A percentile compares a stretch with the other conserved stretches of the same genome.
These are phyloP conservation scores for Limnephilus rhombicus DNA, from an alignment of 2,888 invertebrate genomes.

Conservation along the genomic window DNA sequence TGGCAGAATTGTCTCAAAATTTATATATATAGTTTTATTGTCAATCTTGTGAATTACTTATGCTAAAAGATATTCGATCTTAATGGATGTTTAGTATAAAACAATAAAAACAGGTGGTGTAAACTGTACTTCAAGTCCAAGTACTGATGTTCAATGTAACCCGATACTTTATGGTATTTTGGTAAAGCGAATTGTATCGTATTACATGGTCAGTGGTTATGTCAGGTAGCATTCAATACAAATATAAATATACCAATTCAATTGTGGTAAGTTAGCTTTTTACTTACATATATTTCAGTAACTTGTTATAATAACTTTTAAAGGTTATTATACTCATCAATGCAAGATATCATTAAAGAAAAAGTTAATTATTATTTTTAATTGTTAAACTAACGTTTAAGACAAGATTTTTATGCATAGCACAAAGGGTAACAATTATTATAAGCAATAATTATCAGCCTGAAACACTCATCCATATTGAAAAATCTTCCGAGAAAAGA, in stretches of 20 bases:
- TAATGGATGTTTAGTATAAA: neutral
- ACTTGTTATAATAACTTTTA: too few species aligned
- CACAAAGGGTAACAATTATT: too few species aligned
- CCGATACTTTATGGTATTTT: neutral
- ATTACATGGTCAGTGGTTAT: neutral
- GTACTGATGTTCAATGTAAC: neutral
- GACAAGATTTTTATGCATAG: too few species aligned
- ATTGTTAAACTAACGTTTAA: too few species aligned
- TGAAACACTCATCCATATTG: too few species aligned
- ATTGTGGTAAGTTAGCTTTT: too few species aligned
- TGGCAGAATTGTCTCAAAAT: neutral
- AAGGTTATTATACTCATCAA: too few species aligned
- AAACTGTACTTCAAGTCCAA: neutral
- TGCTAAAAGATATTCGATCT: neutral
- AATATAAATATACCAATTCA: neutral
- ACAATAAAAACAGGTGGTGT: neutral
- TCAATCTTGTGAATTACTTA: neutral
- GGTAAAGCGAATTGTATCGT: neutral
- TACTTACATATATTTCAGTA: too few species aligned
- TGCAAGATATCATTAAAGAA: too few species aligned
- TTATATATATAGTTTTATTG: neutral
- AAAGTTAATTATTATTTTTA: too few species aligned
- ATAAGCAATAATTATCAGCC: too few species aligned
- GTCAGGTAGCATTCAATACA: neutral
- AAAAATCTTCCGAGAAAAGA: too few species aligned